Evolutionary conservation across 2,113 vertebrate species (phyloP).

Genomic region (Jacana jacana): DNA sequence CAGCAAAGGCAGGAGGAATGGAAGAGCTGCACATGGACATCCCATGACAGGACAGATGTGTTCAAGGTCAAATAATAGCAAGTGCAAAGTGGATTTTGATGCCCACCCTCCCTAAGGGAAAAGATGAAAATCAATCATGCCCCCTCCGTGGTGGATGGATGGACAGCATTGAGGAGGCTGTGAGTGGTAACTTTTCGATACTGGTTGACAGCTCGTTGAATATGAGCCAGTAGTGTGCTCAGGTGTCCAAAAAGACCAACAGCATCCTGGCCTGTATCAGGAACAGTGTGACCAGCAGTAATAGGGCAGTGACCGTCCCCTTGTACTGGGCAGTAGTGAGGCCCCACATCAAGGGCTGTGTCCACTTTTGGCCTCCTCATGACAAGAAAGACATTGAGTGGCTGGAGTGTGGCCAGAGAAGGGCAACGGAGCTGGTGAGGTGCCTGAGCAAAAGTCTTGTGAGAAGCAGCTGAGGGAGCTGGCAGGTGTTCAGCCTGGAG

Average conservation of each 20-base stretch:
- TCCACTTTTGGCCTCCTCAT: neutral
- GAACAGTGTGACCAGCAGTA: neutral
- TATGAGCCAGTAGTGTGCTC: neutral
- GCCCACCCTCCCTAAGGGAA: neutral
- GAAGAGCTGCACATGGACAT: neutral
- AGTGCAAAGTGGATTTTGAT: neutral
- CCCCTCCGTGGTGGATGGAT: neutral
- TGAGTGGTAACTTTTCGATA: neutral
- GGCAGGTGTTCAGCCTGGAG: too few relatives aligned
- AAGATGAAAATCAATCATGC: neutral
- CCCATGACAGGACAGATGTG: neutral
- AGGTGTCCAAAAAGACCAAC: neutral
- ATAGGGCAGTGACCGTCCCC: neutral
- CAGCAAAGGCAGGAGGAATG: neutral
- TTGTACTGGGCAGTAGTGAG: neutral
- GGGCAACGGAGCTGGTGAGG: too few relatives aligned
- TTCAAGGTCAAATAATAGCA: neutral
- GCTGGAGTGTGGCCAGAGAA: neutral
- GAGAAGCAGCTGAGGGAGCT: neutral
- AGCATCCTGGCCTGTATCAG: neutral
- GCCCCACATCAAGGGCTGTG: neutral
- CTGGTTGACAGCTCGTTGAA: neutral
- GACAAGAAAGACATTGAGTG: neutral
- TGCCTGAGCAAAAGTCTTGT: neutral
- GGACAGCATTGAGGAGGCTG: neutral